These are phyloP conservation scores for Trogon melanurus DNA, from an alignment of 2,113 vertebrate genomes.

Conservation along the genomic window DNA sequence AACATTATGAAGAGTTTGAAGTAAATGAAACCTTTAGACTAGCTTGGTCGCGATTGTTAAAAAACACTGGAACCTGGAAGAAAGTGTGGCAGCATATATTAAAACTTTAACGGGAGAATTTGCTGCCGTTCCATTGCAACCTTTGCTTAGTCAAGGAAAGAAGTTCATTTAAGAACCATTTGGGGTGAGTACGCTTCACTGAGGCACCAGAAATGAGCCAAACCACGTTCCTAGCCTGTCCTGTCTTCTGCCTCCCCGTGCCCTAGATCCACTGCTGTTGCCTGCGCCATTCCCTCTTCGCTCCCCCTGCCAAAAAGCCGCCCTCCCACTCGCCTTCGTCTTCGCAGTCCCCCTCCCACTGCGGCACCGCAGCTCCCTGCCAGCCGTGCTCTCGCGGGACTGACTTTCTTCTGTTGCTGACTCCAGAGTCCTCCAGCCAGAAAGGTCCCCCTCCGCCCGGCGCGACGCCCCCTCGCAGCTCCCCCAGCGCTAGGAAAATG, in stretches of 20 bases:
- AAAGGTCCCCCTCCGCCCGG: constrained; percentile 57
- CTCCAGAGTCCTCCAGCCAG: constrained; percentile 73
- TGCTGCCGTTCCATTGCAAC: background rate
- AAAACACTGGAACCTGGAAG: background rate
- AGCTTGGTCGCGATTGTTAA: background rate
- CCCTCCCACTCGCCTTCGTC: constrained; percentile 31
- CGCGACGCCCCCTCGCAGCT: constrained; percentile 69
- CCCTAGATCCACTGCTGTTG: background rate
- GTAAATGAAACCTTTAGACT: background rate
- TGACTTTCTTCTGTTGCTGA: constrained; percentile 72
- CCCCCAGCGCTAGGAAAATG: constrained; percentile 71
- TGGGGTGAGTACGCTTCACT: background rate
- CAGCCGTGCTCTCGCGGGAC: constrained; percentile 16
- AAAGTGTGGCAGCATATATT: background rate
- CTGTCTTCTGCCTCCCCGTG: background rate
- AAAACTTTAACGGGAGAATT: background rate
- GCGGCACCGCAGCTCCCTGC: constrained; percentile 5
- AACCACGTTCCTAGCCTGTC: background rate
- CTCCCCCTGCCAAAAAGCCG: constrained; percentile 9
- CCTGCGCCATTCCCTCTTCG: background rate
- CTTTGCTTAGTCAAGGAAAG: background rate
- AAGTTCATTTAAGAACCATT: background rate
- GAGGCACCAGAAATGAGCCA: constrained; percentile 64
- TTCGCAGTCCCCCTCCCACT: constrained; percentile 34
- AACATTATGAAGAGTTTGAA: background rate